Conservation (phyloP, 2,888 invertebrate species). For the Conistra vaccinii region DNA sequence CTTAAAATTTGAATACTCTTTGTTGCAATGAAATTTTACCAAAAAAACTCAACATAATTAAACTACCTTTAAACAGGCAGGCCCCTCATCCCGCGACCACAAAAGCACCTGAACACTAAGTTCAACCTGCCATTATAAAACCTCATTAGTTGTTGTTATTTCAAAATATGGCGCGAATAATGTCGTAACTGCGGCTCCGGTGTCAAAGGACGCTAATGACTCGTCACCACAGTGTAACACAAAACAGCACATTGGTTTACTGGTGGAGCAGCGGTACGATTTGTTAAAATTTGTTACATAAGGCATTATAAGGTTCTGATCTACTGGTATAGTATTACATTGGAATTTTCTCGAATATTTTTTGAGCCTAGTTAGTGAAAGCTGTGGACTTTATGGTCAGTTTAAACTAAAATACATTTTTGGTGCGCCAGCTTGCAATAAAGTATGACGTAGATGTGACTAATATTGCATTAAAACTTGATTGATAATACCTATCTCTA, state of each 20-base stretch:
- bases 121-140: constrained; percentile 50
- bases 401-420: too few relatives aligned
- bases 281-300: constrained; percentile 20
- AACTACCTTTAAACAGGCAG: neutral
- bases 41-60: constrained; percentile 29
- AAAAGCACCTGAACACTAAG: constrained; percentile 36
- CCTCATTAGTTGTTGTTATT: constrained; percentile 56
- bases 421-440: neutral
- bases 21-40: neutral
- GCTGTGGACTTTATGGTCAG: neutral
- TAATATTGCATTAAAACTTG: neutral
- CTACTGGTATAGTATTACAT: neutral
- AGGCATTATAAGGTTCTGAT: constrained; percentile 3
- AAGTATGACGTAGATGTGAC: neutral
- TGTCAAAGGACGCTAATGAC: constrained; percentile 61
- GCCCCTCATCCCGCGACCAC: constrained; percentile 9
- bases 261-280: constrained; percentile 10
- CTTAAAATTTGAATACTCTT: too few relatives aligned
- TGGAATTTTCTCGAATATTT: neutral
- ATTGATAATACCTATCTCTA: neutral
- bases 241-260: constrained; percentile 47
- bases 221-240: constrained; percentile 59
- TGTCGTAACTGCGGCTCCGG: constrained; percentile 43
- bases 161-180: constrained; percentile 61
- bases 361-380: neutral